Evolutionary conservation across 2,888 invertebrate genomes (phyloP), one percentile per base, ranked within the genome.

Genomic region (Mythimna impura): DNA sequence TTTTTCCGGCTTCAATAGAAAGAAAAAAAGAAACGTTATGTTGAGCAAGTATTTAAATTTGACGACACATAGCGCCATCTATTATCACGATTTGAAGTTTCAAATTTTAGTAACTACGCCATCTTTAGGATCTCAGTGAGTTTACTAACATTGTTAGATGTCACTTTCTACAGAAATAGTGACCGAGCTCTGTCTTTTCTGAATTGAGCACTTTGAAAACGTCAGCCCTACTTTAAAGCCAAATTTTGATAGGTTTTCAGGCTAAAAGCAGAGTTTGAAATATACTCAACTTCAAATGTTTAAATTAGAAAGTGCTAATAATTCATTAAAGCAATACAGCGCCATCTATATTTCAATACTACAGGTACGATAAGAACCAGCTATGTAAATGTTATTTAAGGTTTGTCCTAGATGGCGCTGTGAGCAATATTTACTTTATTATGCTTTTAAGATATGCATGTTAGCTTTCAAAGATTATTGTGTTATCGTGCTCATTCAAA

Each of bases 21-120:
- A n/a, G n/a, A n/a, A n/a, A n/a, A n/a, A n/a, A n/a, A n/a, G n/a
- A 47, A 47, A 20, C 6, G 17, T 17, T 6, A 47, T 17, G 47
- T 17, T 47, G 47, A 47, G 17, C 17, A 17, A 17, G 6, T 47
- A 47, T 14, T 40, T 40, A 40, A 17, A 5, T 10, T n/a, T 34
- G 55, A 64, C 22, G 62, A 68, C 80, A 7, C 12, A 17, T 10
- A 78, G 52, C 54, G 86, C 62, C 66, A 84, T 80, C 85, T 85
- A 47, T 69, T 57, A 66, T 36, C 22, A 14, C 14, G 0, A 20
- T 0, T 0, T 0, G 10, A 25, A 65, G 9, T 17, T 43, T 20
- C 4, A 22, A 17, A 20, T 1, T n/a, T 63, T 0, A 0, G 17
- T 43, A 20, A 47, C 47, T 47, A 1, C 66, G 68, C 84, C 76